These are phyloP conservation scores for Phataginus tricuspis DNA, from an alignment of 2,797 vertebrate species.

Conservation along the genomic window DNA sequence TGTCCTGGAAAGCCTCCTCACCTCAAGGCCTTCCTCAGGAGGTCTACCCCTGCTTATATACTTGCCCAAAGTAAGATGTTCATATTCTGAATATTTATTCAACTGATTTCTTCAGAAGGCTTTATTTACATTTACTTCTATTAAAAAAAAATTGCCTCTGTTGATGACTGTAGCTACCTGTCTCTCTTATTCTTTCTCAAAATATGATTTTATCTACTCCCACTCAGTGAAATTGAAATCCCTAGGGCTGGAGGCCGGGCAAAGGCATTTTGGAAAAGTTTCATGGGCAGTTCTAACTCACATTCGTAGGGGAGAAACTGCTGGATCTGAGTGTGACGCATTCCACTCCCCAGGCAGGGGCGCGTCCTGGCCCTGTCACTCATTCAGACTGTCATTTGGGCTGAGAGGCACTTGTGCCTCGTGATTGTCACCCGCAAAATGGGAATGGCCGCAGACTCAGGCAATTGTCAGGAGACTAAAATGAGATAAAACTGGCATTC, in stretches of 20 bases:
- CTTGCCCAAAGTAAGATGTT: not conserved
- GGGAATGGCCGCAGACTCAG: not conserved
- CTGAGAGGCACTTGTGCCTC: not conserved
- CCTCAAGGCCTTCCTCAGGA: not conserved
- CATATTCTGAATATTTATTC: not conserved
- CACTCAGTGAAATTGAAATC: not conserved
- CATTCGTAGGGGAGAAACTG: not conserved
- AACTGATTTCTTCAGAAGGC: not conserved
- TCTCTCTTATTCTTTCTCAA: not conserved
- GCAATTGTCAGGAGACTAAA: not conserved
- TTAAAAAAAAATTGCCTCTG: not conserved
- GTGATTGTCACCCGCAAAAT: not conserved
- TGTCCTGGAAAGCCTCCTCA: not conserved
- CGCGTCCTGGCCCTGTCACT: not conserved
- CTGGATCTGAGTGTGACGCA: not conserved
- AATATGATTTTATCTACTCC: not conserved
- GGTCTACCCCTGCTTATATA: not conserved
- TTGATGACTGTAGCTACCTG: not conserved
- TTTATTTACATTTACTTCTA: slow-evolving; percentile 29
- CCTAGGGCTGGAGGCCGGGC: not conserved
- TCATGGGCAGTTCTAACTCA: not conserved
- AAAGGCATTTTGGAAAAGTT: not conserved
- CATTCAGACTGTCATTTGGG: not conserved
- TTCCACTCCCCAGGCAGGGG: too few species aligned
- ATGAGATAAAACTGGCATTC: not conserved